These are phyloP conservation scores for Ibycter americanus DNA, from an alignment of 2,797 vertebrate species.

Conservation along the genomic window DNA sequence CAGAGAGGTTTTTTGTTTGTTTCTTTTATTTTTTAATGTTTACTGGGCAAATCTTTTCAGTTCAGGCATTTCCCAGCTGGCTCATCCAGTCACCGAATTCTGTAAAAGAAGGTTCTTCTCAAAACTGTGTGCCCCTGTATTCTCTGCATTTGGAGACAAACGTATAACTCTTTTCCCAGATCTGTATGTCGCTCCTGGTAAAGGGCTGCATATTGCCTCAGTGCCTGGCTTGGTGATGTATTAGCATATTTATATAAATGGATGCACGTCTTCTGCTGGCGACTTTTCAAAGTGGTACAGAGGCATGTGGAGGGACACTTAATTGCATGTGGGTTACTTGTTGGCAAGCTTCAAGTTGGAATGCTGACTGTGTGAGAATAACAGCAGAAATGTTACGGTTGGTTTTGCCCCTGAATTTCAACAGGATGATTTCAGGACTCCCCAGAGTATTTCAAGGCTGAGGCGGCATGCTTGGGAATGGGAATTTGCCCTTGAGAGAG, in stretches of 20 bases:
- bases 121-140: accelerated
- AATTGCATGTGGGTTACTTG: background rate
- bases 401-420: background rate
- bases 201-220: background rate
- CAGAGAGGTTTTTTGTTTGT: background rate
- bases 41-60: background rate
- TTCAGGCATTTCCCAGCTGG: background rate
- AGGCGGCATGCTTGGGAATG: background rate
- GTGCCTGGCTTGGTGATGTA: background rate
- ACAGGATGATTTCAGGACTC: background rate
- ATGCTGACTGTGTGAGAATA: background rate
- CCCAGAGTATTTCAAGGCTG: background rate
- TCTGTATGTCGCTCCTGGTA: background rate
- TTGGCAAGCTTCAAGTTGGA: background rate
- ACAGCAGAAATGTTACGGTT: accelerated
- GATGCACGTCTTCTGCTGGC: background rate
- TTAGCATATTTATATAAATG: background rate
- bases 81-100: background rate
- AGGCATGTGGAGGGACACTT: background rate
- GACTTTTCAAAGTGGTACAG: background rate
- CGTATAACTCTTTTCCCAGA: background rate
- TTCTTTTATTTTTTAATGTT: background rate
- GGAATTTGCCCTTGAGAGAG: background rate
- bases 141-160: background rate
- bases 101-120: background rate